Base-by-base conservation (phyloP, 1,140 invertebrate genomes). In the Meloidogyne floridensis region DNA sequence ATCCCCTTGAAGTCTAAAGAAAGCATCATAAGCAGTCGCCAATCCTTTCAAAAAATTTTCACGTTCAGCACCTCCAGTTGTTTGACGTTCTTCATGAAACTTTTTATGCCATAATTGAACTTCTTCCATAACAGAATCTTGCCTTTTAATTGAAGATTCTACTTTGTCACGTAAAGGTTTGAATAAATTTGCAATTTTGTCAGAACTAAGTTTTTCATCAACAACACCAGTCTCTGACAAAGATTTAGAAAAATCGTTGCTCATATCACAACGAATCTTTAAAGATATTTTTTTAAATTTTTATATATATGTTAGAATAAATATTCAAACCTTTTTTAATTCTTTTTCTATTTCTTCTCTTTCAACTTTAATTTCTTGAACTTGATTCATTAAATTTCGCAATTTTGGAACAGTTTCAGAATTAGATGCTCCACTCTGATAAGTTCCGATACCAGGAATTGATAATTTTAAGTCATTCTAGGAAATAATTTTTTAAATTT, bases 21-120 rank as follows among this genome's bases (percentile, higher is more conserved):
- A 99, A 82, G 94, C 94, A 91, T 98, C 97, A 91, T 95, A 94
- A 20, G 95, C 95, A 54, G 93, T 92, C 42, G 95, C 95, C 82
- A 98, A 91, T 88, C 95, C 94, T 91, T 94, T 94, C 87, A 97
- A 93, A 85, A 94, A 93, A 15, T 92, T 91, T 87, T 97, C 96
- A 43, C 91, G 83, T 43, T 88, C 88, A 4, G 92, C 92, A 65
- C 89, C 91, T n/a, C 85, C 82, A 42, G 82, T 90, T 86, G 86
- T 90, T 86, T 82, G 80, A 3, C 75, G n/a, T 70, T 93, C 92
- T 43, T 91, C 91, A 91, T 97, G 95, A 8, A 93, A 92, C 69
- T 88, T 90, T 93, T 95, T 88, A 56, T 91, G 87, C 83, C 51
- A 85, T 65, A 91, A 93, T 91, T 94, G 94, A 87, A 98, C 94